Conservation (phyloP, 2,888 invertebrate species). For the Neoscelio sp. region DNA sequence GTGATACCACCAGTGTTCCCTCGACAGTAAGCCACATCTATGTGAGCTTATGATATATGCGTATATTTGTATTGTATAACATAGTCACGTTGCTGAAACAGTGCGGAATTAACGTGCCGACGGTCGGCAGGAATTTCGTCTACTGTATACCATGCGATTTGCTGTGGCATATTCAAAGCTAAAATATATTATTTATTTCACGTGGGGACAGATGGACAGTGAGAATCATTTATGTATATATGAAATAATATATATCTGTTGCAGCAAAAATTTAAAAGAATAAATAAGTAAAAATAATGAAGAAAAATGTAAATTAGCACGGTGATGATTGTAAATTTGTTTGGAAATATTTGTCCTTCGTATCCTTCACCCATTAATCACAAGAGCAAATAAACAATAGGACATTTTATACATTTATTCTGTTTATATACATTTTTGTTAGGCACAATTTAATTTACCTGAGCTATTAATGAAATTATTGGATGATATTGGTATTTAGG, state of each 20-base stretch:
- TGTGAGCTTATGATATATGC: slow-evolving; percentile 55
- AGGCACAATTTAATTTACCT: too few species aligned
- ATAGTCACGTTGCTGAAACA: slow-evolving; percentile 54
- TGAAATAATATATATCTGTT: background rate
- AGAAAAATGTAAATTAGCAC: too few species aligned
- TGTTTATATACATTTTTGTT: too few species aligned
- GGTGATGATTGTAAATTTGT: too few species aligned
- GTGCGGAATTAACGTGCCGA: slow-evolving; percentile 57
- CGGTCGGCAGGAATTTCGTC: slow-evolving; percentile 56
- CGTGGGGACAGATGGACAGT: slow-evolving; percentile 12
- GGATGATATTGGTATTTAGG: too few species aligned
- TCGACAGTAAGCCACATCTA: slow-evolving; percentile 33
- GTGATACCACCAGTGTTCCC: slow-evolving; percentile 34
- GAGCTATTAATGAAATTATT: too few species aligned
- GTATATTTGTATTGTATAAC: slow-evolving; percentile 63
- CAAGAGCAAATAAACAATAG: too few species aligned
- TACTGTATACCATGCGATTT: slow-evolving; percentile 22
- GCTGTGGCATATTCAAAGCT: slow-evolving; percentile 29
- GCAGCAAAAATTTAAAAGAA: too few species aligned
- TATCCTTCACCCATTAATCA: too few species aligned
- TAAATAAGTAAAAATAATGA: too few species aligned
- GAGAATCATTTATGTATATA: background rate
- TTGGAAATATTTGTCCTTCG: too few species aligned
- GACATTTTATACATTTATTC: too few species aligned
- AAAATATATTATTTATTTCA: slow-evolving; percentile 52